A percentile compares a stretch with the other conserved stretches of the same genome.
phyloP scores from a whole-genome alignment of 2,113 vertebrate genomes.

The Pongo abelii region DNA sequence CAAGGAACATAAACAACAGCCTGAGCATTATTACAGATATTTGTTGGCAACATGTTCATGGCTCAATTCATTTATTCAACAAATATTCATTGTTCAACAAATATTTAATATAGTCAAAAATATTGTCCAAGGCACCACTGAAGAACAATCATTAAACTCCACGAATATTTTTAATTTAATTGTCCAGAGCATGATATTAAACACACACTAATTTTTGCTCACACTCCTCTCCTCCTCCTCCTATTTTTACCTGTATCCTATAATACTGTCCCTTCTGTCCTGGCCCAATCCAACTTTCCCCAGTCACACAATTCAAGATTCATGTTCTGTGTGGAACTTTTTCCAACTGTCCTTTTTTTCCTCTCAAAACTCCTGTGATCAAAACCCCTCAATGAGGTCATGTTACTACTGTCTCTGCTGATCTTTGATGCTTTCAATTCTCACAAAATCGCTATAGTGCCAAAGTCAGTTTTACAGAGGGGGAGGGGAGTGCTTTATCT shows the following conservation, averaged over 20 bases:
- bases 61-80: background rate
- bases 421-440: background rate
- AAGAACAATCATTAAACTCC: background rate
- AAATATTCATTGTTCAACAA: constrained; percentile 1
- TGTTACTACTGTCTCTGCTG: background rate
- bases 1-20: background rate
- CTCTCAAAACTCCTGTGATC: background rate
- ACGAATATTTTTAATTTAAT: background rate
- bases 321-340: background rate
- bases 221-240: background rate
- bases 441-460: background rate
- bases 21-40: background rate
- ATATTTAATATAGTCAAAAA: background rate
- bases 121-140: background rate
- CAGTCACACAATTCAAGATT: background rate
- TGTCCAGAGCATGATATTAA: background rate
- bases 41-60: background rate
- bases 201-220: background rate
- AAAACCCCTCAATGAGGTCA: background rate
- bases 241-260: background rate
- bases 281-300: background rate
- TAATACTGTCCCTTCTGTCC: background rate
- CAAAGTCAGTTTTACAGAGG: background rate
- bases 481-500: background rate
- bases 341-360: background rate